Conservation (phyloP, 2,113 vertebrate genomes). For the Cygnus atratus region DNA sequence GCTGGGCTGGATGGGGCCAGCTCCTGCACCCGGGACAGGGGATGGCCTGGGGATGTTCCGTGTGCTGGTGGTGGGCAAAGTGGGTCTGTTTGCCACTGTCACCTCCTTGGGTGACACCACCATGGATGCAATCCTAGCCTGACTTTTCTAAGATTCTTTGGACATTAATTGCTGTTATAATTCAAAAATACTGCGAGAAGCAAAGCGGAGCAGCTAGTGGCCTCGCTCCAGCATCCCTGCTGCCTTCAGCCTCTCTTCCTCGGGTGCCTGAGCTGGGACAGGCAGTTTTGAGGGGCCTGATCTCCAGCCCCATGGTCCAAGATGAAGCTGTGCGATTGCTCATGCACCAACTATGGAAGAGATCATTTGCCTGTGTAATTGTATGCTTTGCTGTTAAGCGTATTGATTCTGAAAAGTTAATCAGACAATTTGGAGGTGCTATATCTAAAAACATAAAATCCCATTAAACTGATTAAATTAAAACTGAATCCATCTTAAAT, state of each 20-base stretch:
- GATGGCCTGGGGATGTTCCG: background rate
- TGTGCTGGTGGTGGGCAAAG: fast-evolving
- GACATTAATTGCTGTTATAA: fast-evolving
- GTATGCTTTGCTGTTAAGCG: slow-evolving; percentile 65
- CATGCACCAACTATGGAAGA: background rate
- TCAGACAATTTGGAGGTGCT: slow-evolving; percentile 66
- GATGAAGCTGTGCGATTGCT: background rate
- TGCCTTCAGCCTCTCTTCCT: background rate
- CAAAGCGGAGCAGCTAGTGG: fast-evolving
- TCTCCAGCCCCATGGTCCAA: fast-evolving
- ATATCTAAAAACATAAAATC: slow-evolving; percentile 60
- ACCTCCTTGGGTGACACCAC: background rate
- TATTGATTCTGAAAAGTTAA: slow-evolving; percentile 74
- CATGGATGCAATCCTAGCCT: background rate
- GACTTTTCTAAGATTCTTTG: background rate
- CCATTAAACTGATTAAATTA: slow-evolving; percentile 74
- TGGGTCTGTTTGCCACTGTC: too few relatives aligned
- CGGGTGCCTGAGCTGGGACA: fast-evolving
- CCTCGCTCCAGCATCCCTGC: background rate
- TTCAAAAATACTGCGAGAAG: fast-evolving
- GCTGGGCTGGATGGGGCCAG: background rate
- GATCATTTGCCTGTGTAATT: slow-evolving; percentile 68
- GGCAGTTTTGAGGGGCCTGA: background rate
- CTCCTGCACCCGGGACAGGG: background rate
- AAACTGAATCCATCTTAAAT: slow-evolving; percentile 69